Conservation (phyloP, 37 sponge, comb jelly and placozoan genomes). For the Geodia barretti region DNA sequence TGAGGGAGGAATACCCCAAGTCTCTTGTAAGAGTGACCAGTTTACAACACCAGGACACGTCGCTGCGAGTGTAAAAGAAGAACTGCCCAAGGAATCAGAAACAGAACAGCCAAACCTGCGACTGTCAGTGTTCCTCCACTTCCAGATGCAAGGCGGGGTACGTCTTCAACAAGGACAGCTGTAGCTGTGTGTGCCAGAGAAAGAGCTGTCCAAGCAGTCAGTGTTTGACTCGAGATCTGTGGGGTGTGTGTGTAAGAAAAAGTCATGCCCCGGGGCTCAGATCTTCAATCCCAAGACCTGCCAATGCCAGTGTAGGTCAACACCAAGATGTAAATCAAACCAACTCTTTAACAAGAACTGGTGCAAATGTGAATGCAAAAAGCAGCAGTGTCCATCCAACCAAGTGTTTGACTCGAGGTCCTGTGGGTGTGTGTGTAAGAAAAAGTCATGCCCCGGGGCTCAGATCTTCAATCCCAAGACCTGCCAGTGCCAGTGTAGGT, state of each 20-base stretch:
- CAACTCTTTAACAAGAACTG: neutral
- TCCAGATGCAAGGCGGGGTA: too few relatives aligned
- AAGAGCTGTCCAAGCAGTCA: neutral
- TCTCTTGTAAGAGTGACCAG: too few relatives aligned
- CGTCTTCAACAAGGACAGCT: neutral
- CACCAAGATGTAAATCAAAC: too few relatives aligned
- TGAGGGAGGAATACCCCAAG: too few relatives aligned
- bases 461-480: neutral
- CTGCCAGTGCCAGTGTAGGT: neutral
- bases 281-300: conserved; percentile 24
- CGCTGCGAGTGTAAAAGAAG: too few relatives aligned
- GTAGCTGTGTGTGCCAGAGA: neutral
- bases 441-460: neutral
- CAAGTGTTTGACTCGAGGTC: neutral
- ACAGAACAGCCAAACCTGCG: too few relatives aligned
- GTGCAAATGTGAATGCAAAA: conserved; percentile 26
- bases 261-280: neutral
- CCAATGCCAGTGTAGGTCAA: conserved; percentile 32
- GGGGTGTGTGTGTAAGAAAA: neutral
- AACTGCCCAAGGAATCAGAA: too few relatives aligned
- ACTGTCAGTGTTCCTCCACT: conserved; percentile 30
- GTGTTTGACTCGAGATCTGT: too few relatives aligned
- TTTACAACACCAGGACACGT: too few relatives aligned
- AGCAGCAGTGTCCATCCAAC: neutral
- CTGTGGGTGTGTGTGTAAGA: neutral